Conservation (phyloP, 1,140 invertebrate genomes). For the Homarus americanus region DNA sequence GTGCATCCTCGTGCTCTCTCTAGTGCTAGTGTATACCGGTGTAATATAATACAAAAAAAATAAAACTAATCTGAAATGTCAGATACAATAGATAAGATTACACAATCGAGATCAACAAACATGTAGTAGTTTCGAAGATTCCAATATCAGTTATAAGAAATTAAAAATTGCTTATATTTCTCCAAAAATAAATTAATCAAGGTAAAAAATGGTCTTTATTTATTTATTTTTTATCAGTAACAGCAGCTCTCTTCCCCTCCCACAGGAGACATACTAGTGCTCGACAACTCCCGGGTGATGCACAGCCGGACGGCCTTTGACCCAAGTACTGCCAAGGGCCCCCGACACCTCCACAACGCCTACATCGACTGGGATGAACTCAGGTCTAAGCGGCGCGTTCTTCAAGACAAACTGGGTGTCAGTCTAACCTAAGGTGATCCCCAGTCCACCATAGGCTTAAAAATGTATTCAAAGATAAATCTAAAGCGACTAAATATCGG, state of each 20-base stretch:
- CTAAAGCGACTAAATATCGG: too few species aligned
- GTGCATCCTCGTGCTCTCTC: too few species aligned
- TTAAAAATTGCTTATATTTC: neutral
- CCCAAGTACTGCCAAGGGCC: conserved; percentile 78
- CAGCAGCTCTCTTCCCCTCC: neutral
- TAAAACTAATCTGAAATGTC: too few species aligned
- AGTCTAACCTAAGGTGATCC: neutral
- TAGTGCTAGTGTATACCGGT: too few species aligned
- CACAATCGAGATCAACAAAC: too few species aligned
- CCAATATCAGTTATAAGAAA: too few species aligned
- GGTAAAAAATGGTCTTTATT: neutral
- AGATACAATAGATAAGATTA: too few species aligned
- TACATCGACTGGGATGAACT: conserved; percentile 87
- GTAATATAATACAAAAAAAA: too few species aligned
- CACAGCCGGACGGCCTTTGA: conserved; percentile 81
- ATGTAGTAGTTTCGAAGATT: too few species aligned
- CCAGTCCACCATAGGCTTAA: too few species aligned
- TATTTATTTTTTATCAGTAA: too few species aligned
- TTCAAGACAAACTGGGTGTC: conserved; percentile 63
- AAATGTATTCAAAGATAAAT: too few species aligned
- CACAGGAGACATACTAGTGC: conserved; percentile 82
- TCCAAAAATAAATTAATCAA: neutral
- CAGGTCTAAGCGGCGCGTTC: conserved; percentile 81
- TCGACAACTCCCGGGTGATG: conserved; percentile 84
- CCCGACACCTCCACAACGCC: conserved; percentile 83